Conservation (phyloP, 2,888 invertebrate genomes). For the Cremastobaeus sp. region DNA sequence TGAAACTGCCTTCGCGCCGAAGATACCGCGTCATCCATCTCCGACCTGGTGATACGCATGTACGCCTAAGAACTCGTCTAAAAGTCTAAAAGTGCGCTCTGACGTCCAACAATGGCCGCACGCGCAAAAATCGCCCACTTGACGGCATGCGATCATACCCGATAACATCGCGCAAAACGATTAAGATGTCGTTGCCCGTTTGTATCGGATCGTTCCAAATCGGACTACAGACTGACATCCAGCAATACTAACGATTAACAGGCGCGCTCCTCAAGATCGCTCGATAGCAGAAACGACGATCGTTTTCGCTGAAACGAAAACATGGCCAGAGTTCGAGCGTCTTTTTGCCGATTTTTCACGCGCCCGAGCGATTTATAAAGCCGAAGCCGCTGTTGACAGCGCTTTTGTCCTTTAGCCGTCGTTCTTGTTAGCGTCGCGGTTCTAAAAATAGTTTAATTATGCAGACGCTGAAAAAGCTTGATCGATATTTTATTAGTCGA, state of each 20-base stretch:
- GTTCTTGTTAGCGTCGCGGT: too few relatives aligned
- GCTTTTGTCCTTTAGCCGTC: too few relatives aligned
- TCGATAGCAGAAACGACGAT: too few relatives aligned
- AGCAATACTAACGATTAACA: background rate
- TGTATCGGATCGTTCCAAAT: constrained; percentile 25
- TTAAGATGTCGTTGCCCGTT: constrained; percentile 24
- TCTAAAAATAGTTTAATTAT: too few relatives aligned
- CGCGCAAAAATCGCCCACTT: constrained; percentile 65
- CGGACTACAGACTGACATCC: background rate
- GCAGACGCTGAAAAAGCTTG: too few relatives aligned
- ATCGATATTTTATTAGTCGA: too few relatives aligned
- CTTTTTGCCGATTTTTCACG: too few relatives aligned
- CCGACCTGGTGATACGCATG: constrained; percentile 54
- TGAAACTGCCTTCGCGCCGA: constrained; percentile 66
- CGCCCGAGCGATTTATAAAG: too few relatives aligned
- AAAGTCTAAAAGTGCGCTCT: constrained; percentile 3
- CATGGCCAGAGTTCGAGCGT: too few relatives aligned
- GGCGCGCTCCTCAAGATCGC: background rate
- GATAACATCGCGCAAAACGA: constrained; percentile 32
- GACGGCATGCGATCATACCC: constrained; percentile 9
- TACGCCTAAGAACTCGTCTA: too few relatives aligned
- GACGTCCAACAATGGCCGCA: background rate
- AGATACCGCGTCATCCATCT: constrained; percentile 68
- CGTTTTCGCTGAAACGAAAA: too few relatives aligned
- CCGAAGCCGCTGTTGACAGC: too few relatives aligned